phyloP scores from a whole-genome alignment of 2,888 invertebrate genomes.

The Cybosia mesomella region DNA sequence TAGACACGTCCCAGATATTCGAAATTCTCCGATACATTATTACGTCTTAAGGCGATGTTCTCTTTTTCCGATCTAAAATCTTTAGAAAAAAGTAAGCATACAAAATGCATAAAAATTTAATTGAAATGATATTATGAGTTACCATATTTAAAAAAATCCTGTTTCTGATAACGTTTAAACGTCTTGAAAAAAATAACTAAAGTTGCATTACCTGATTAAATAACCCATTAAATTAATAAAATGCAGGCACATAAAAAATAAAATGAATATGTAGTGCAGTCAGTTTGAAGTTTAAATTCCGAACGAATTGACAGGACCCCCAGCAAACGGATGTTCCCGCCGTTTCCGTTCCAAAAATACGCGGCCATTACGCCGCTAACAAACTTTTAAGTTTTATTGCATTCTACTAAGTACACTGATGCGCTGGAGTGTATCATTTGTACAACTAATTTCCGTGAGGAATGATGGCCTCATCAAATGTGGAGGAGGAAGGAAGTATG shows the following conservation, averaged over 20 bases:
- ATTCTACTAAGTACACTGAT: slow-evolving; percentile 30
- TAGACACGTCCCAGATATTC: too few relatives aligned
- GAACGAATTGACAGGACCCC: slow-evolving; percentile 65
- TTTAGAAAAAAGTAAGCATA: too few relatives aligned
- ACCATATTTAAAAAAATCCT: background rate
- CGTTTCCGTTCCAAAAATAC: slow-evolving; percentile 68
- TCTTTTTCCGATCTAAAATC: too few relatives aligned
- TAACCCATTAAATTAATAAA: background rate
- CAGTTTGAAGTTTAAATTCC: slow-evolving; percentile 36
- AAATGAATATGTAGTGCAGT: slow-evolving; percentile 14
- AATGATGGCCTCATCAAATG: slow-evolving; percentile 11
- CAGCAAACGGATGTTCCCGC: slow-evolving; percentile 64
- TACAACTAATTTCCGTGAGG: slow-evolving; percentile 21
- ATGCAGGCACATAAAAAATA: background rate
- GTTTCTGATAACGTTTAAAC: background rate
- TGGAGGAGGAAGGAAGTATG: slow-evolving; percentile 9
- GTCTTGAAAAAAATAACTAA: background rate
- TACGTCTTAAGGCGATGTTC: too few relatives aligned
- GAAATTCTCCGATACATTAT: too few relatives aligned
- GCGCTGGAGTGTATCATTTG: slow-evolving; percentile 23
- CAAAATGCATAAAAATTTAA: too few relatives aligned
- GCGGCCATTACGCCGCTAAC: slow-evolving; percentile 58
- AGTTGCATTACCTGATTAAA: background rate
- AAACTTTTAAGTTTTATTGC: slow-evolving; percentile 56
- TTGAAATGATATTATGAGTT: too few relatives aligned